Evolutionary conservation across 2,888 invertebrate genomes (phyloP).

Genomic region (Kuschelorhynchus macadamiae): DNA sequence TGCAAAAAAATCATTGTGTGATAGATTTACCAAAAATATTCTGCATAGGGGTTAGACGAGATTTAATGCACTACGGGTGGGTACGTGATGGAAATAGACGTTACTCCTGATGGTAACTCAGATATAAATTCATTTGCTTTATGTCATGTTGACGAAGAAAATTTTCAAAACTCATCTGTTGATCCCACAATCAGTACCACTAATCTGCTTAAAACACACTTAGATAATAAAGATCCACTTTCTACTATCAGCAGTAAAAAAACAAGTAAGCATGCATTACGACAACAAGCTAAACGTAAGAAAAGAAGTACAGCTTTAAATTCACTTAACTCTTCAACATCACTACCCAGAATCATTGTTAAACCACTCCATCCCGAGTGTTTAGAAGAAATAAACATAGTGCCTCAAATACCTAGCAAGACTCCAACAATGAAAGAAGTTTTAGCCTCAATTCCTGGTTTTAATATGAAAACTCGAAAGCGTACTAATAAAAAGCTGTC

Average conservation of each 20-base stretch:
- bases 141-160: conserved; percentile 59
- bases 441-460: conserved; percentile 90
- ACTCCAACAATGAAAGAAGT: conserved; percentile 85
- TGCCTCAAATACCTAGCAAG: conserved; percentile 50
- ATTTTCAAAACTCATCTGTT: conserved; percentile 52
- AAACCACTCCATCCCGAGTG: conserved; percentile 83
- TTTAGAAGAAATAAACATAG: conserved; percentile 45
- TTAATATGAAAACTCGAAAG: conserved; percentile 84
- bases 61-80: conserved; percentile 54
- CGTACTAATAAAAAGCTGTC: conserved; percentile 87
- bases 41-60: conserved; percentile 45
- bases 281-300: conserved; percentile 82
- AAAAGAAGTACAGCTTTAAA: conserved; percentile 84
- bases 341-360: conserved; percentile 81
- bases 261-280: conserved; percentile 82
- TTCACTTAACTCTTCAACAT: conserved; percentile 69
- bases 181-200: conserved; percentile 45
- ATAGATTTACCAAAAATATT: conserved; percentile 48
- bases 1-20: conserved; percentile 54
- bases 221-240: conserved; percentile 54
- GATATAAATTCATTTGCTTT: conserved; percentile 61
- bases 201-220: conserved; percentile 50
- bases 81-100: conserved; percentile 69
- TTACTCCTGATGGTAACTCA: conserved; percentile 63
- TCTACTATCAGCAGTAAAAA: conserved; percentile 72